Conservation (phyloP, 2,888 invertebrate genomes). For the Glyphotaelius pellucidus region DNA sequence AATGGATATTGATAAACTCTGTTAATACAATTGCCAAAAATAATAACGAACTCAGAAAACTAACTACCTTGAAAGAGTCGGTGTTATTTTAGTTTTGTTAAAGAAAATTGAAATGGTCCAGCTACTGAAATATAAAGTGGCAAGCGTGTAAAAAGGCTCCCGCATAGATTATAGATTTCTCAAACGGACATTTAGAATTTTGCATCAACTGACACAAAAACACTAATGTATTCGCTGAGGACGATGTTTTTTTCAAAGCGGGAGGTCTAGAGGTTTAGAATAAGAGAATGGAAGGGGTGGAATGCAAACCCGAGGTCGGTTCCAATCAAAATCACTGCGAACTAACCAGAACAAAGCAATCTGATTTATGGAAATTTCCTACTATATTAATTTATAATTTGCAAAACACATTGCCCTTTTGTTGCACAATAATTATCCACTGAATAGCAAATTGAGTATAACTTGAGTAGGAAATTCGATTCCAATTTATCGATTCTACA, state of each 20-base stretch:
- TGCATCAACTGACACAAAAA: constrained; percentile 7
- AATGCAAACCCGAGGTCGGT: background rate
- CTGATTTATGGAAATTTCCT: background rate
- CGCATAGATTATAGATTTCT: constrained; percentile 38
- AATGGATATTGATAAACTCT: background rate
- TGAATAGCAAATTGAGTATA: background rate
- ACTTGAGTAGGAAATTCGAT: background rate
- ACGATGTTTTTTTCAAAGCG: constrained; percentile 33
- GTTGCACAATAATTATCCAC: background rate
- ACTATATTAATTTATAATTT: background rate
- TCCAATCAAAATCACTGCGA: background rate
- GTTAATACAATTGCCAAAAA: background rate
- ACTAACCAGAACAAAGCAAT: background rate
- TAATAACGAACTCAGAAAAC: background rate
- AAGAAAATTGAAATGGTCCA: background rate
- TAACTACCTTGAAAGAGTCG: background rate
- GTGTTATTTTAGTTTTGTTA: background rate
- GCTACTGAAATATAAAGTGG: background rate
- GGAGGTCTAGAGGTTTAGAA: constrained; percentile 37
- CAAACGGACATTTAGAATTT: constrained; percentile 24
- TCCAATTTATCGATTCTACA: background rate
- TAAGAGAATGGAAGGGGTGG: background rate
- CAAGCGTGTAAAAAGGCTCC: constrained; percentile 8
- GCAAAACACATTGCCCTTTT: background rate
- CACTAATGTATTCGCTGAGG: constrained; percentile 22